Evolutionary conservation across 2,113 vertebrate genomes (phyloP), one percentile per base, ranked within the genome.

Genomic region (Dermatemys mawii): DNA sequence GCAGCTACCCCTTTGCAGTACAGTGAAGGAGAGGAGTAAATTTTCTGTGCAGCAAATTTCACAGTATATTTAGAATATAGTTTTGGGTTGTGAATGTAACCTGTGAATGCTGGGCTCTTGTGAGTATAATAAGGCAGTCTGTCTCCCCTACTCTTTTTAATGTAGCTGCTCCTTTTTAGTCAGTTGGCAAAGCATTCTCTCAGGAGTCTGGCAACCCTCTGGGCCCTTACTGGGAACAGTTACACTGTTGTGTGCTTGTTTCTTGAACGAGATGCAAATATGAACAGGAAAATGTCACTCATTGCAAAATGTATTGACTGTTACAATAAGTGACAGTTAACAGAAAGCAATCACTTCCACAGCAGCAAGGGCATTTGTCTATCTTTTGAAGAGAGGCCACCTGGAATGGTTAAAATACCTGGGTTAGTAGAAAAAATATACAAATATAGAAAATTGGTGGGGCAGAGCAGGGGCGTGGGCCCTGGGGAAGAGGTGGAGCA

Each of bases 51-150:
- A 8, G 53, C 95, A 92, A 67, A 87, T 73, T 3, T 46, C 70
- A 93, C 92, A 90, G 79, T 78, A 78, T 83, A 88, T 80, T 0
- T 7, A 75, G 89, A 21, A 38, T 5, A 2, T 87, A 89, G 46
- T 86, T 95, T 87, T n/a, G 48, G 88, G 35, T 63, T 93, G 90
- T 80, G 89, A 29, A 86, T 96, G n/a, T 92, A 96, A 97, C 94
- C 92, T 84, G 90, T 70, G 84, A 92, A 86, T 57, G 3, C n/a
- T 26, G 49, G 83, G 88, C 78, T 67, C 14, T 50, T 78, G 38
- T 44, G 67, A 60, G 75, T 70, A 6, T 55, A 67, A 6, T 55
- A 67, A 94, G 86, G 63, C 94, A 70, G 82, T 78, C 78, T 80
- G 88, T 12, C 75, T 48, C 0, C 46, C 32, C 32, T 54, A 76